Evolutionary conservation across 2,797 vertebrate species (phyloP), one percentile per base, ranked within the genome.

Genomic region (Gymnocypris eckloni): DNA sequence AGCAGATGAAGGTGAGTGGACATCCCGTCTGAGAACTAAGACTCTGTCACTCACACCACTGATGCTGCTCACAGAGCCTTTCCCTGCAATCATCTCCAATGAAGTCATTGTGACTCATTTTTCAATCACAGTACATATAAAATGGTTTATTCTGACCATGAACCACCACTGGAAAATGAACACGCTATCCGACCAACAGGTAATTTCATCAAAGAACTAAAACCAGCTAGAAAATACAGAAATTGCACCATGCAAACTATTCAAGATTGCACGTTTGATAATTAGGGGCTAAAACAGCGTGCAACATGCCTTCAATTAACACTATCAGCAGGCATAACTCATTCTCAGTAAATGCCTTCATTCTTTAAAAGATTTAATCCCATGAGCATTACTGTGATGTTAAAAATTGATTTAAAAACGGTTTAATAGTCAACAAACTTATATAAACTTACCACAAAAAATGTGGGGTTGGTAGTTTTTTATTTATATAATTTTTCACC

Each of bases 31-130:
- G 54, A 61, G n/a, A 28, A 45, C 56, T 43, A 41, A 61, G 76
- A 22, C 80, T 64, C 48, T 50, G 41, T 83, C 39, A 72, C 43
- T 87, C 73, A 83, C 43, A 41, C 15, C 37, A 18, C 16, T 77
- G 50, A 56, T 39, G 28, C 75, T 16, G 48, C 45, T 81, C 56
- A 81, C 37, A 18, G 54, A 64, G 41, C 18, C 11, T 41, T 56
- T 56, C 22, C 76, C 20, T 54, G 73, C 48, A 15, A 41, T 59
- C 76, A 59, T 41, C 28, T 73, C 25, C 45, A 75, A 50, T 75
- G 15, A 50, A 18, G 45, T 28, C 28, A 37, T 5, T 2, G 16
- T 18, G 50, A 79, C 37, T 43, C 3, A 41, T 25, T 56, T 41
- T 41, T 13, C 33, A 41, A 39, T n/a, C 54, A 59, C 76, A 61